Percentiles rank a stretch among this genome's conserved stretches.
These are phyloP conservation scores for Sylvia borin DNA, from an alignment of 2,797 vertebrate genomes.

Conservation along the genomic window DNA sequence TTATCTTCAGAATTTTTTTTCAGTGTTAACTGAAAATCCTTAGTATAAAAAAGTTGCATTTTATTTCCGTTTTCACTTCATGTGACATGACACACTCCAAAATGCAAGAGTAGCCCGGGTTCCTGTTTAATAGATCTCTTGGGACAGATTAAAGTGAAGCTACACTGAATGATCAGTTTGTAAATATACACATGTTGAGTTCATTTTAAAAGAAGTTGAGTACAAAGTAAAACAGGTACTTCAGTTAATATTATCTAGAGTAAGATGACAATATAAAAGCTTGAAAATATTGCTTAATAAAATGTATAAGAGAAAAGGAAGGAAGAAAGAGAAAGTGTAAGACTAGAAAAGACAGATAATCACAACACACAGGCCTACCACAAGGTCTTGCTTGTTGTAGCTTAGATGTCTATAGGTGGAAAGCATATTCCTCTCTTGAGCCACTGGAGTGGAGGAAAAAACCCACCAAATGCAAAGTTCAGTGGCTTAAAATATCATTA, in stretches of 20 bases:
- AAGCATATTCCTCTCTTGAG: not conserved
- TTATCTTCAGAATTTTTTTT: not conserved
- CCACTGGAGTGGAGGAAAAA: rapidly evolving
- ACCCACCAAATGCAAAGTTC: rapidly evolving
- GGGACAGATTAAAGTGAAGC: not conserved
- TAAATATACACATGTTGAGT: rapidly evolving
- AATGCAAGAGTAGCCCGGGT: not conserved
- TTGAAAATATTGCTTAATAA: not conserved
- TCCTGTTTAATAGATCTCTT: not conserved
- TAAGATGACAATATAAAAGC: not conserved
- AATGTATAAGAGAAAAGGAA: not conserved
- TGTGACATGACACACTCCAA: not conserved
- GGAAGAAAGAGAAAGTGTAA: not conserved
- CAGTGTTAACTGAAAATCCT: not conserved
- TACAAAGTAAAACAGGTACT: not conserved
- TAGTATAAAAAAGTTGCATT: not conserved
- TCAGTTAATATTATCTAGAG: not conserved
- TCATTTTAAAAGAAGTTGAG: not conserved
- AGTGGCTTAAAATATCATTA: not conserved
- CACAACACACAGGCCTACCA: not conserved
- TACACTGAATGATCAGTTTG: not conserved
- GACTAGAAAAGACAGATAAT: not conserved
- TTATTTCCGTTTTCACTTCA: not conserved
- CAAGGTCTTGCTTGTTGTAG: not conserved
- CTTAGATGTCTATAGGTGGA: not conserved